A percentile compares a stretch with the other conserved stretches of the same genome.
phyloP scores from a whole-genome alignment of 2,113 vertebrate species.

The Deroptyus accipitrinus region DNA sequence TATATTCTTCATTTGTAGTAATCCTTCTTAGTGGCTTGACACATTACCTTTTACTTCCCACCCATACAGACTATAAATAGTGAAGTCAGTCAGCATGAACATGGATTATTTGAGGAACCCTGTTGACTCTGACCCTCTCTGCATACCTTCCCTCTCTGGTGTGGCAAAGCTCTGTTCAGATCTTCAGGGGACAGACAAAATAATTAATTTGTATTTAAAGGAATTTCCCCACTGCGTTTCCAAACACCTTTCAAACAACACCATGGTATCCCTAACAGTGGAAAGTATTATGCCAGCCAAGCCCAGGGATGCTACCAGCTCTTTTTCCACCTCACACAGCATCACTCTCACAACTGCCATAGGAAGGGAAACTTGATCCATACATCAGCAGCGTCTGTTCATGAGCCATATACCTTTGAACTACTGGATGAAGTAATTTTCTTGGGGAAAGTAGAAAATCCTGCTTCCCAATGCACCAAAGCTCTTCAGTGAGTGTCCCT shows the following conservation, averaged over 20 bases:
- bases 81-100: not conserved
- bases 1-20: not conserved
- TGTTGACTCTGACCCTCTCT: not conserved
- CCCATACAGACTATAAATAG: not conserved
- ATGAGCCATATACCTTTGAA: not conserved
- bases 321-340: not conserved
- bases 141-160: not conserved
- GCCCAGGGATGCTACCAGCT: not conserved
- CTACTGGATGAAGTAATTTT: not conserved
- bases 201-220: not conserved
- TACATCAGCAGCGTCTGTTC: not conserved
- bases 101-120: not conserved
- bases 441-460: not conserved
- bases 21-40: not conserved
- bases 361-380: not conserved
- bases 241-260: not conserved
- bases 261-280: not conserved
- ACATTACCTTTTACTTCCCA: not conserved
- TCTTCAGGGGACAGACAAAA: not conserved
- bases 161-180: not conserved
- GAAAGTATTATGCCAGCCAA: not conserved
- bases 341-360: not conserved
- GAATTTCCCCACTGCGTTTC: not conserved
- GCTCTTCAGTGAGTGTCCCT: not conserved
- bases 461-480: not conserved